Evolutionary conservation across 2,888 invertebrate species (phyloP).

Genomic region (Campopleginae sp.): DNA sequence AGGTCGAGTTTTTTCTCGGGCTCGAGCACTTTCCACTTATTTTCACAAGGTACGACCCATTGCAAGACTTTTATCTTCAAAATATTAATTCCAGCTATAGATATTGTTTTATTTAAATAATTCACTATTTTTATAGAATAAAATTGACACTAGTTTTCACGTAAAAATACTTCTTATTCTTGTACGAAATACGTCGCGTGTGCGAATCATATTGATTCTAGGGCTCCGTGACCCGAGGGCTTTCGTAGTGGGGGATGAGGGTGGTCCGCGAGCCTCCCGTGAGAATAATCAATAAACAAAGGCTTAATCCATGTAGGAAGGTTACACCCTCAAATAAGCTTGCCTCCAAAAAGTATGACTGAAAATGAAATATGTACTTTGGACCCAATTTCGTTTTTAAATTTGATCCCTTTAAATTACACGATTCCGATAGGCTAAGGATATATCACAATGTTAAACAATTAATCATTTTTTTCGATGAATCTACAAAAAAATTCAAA

Average conservation of each 20-base stretch:
- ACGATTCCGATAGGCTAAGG: background rate
- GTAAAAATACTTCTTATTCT: constrained; percentile 67
- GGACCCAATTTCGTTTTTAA: background rate
- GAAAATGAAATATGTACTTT: background rate
- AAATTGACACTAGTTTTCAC: constrained; percentile 50
- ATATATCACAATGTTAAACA: background rate
- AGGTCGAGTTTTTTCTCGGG: constrained; percentile 45
- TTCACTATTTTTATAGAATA: background rate
- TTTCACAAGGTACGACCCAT: constrained; percentile 44
- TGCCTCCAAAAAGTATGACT: background rate
- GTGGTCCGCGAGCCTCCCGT: constrained; percentile 50
- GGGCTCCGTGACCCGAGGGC: constrained; percentile 69
- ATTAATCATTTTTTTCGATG: background rate
- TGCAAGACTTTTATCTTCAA: background rate
- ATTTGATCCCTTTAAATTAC: background rate
- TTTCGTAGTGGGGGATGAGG: constrained; percentile 73
- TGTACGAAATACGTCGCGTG: constrained; percentile 71
- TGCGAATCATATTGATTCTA: constrained; percentile 80
- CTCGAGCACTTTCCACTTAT: constrained; percentile 44
- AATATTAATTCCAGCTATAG: background rate
- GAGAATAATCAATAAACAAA: constrained; percentile 65
- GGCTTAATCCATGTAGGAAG: constrained; percentile 9
- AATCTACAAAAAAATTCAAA: background rate
- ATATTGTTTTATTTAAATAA: background rate
- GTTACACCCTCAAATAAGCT: background rate